Evolutionary conservation across 2,888 invertebrate genomes (phyloP).

Genomic region (Choreutis nemorana): DNA sequence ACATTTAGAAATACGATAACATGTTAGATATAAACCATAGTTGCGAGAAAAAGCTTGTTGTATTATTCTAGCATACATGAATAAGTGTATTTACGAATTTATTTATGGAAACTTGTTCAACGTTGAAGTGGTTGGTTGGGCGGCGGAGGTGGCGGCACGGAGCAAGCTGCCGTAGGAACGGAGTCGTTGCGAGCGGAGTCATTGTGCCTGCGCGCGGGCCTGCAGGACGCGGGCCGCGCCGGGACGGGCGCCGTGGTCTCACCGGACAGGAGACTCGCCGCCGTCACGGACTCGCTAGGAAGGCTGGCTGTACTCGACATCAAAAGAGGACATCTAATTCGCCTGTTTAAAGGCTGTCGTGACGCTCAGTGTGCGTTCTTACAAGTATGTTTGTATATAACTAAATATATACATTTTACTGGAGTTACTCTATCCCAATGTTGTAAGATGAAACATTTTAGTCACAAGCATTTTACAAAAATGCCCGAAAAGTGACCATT

Average conservation of each 20-base stretch:
- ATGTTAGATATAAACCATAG: no score
- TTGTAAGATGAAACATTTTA: no score
- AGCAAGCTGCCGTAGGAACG: constrained; percentile 24
- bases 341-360: constrained; percentile 95
- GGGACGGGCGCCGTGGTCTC: constrained; percentile 80
- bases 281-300: constrained; percentile 85
- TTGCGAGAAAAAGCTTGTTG: no score
- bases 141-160: constrained; percentile 38
- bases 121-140: constrained; percentile 58
- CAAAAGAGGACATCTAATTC: constrained; percentile 76
- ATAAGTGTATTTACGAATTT: not conserved
- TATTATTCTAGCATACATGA: no score
- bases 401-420: no score
- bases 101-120: constrained; percentile 2
- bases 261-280: constrained; percentile 81
- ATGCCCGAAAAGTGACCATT: no score
- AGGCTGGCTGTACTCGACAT: constrained; percentile 89
- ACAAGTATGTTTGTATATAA: constrained; percentile 71
- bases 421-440: no score
- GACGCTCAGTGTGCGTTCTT: constrained; percentile 96
- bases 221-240: constrained; percentile 81
- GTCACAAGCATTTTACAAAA: no score
- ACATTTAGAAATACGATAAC: no score
- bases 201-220: constrained; percentile 80
- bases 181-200: constrained; percentile 71